Percentiles rank a stretch among this genome's conserved stretches.
phyloP scores from a whole-genome alignment of 1,140 invertebrate genomes.

The Carcinoscorpius rotundicauda region DNA sequence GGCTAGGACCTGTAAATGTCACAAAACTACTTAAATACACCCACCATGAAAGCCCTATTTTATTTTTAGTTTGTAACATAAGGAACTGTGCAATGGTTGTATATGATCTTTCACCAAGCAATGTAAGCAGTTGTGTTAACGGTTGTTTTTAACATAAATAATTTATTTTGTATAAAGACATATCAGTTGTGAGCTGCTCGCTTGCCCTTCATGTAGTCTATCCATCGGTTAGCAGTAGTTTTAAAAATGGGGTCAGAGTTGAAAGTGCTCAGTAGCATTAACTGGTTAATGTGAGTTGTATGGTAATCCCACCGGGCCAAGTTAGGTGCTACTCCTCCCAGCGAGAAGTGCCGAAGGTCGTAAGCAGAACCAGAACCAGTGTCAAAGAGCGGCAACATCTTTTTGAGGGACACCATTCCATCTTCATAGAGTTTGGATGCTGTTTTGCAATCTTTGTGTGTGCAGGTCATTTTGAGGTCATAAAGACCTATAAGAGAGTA shows the following conservation, averaged over 20 bases:
- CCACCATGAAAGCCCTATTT: too few relatives aligned
- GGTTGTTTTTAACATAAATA: too few relatives aligned
- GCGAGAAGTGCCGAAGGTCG: constrained; percentile 83
- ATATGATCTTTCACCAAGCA: too few relatives aligned
- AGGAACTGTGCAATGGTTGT: too few relatives aligned
- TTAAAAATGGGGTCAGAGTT: constrained; percentile 68
- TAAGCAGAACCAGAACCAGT: constrained; percentile 94
- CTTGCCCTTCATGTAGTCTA: constrained; percentile 91
- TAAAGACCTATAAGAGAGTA: constrained; percentile 93
- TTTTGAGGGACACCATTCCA: constrained; percentile 81
- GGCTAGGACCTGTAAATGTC: too few relatives aligned
- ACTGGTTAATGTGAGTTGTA: constrained; percentile 92
- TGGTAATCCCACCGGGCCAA: constrained; percentile 88
- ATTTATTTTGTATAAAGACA: too few relatives aligned
- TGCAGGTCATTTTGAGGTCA: constrained; percentile 62
- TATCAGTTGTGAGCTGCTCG: constrained; percentile 72
- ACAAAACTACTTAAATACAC: too few relatives aligned
- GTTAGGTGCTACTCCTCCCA: constrained; percentile 68
- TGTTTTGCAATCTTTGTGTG: constrained; percentile 37
- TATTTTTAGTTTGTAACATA: too few relatives aligned
- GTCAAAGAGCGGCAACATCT: constrained; percentile 82
- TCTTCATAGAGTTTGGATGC: constrained; percentile 64
- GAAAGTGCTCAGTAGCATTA: constrained; percentile 76
- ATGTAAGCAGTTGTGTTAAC: too few relatives aligned
- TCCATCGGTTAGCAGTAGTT: constrained; percentile 82